phyloP scores from a whole-genome alignment of 2,888 invertebrate genomes.

The Neuroscelio doddi region DNA sequence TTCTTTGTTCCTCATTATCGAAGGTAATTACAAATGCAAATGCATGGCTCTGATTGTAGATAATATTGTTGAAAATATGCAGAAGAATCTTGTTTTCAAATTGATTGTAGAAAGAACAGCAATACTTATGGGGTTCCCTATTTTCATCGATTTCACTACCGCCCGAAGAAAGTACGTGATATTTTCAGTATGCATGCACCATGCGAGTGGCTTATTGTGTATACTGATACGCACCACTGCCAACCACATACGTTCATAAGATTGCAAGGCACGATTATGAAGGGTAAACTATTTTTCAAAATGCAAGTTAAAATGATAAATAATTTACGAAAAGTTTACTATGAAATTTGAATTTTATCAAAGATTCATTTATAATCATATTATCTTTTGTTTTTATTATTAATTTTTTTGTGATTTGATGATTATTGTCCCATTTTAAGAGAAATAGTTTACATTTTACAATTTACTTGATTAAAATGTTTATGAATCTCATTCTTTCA shows the following conservation, averaged over 20 bases:
- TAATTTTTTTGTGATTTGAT: too few relatives aligned
- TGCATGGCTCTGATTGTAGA: constrained; percentile 16
- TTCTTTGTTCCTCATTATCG: too few relatives aligned
- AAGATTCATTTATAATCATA: too few relatives aligned
- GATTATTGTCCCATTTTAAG: too few relatives aligned
- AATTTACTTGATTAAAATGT: too few relatives aligned
- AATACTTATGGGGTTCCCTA: constrained; percentile 45
- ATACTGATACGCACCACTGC: constrained; percentile 22
- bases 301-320: constrained; percentile 10
- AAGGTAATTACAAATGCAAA: not conserved
- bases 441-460: too few relatives aligned
- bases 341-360: too few relatives aligned
- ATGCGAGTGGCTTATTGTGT: constrained; percentile 30
- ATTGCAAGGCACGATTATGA: constrained; percentile 19
- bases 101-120: constrained; percentile 26
- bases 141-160: constrained; percentile 56
- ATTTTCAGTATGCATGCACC: constrained; percentile 32
- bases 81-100: constrained; percentile 31
- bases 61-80: constrained; percentile 11
- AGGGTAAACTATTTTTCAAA: constrained; percentile 4
- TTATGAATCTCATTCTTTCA: too few relatives aligned
- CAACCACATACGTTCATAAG: constrained; percentile 12
- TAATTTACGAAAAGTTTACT: constrained; percentile 12
- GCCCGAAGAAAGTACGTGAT: constrained; percentile 38
- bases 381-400: too few relatives aligned